A percentile compares a stretch with the other conserved stretches of the same genome.
phyloP scores from a whole-genome alignment of 1,140 invertebrate species.

The Ctenoplectra terminalis region DNA sequence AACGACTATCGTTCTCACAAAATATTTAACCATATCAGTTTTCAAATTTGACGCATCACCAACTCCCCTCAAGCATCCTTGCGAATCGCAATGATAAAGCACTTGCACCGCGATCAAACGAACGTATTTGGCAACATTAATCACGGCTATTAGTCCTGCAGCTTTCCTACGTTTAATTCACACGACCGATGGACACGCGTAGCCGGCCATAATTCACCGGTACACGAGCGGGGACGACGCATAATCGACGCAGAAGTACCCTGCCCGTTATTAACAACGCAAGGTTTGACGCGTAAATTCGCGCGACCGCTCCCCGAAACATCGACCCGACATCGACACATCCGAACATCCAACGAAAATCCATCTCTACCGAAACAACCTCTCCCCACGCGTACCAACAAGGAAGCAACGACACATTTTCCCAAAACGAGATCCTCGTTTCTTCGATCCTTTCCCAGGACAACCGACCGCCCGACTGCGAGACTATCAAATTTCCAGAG shows the following conservation, averaged over 20 bases:
- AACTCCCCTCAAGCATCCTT: neutral
- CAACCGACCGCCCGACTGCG: neutral
- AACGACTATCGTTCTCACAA: no score
- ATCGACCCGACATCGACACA: neutral
- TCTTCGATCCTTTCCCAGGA: neutral
- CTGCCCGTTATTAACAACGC: slow-evolving; percentile 17
- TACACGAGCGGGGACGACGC: neutral
- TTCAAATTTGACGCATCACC: neutral
- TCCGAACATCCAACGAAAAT: neutral
- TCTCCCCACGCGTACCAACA: neutral
- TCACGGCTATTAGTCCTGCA: slow-evolving; percentile 21
- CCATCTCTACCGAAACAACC: neutral
- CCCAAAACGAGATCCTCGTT: neutral
- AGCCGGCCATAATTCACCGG: slow-evolving; percentile 6
- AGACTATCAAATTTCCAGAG: slow-evolving; percentile 29
- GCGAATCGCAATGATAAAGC: no score
- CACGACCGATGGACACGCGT: slow-evolving; percentile 28
- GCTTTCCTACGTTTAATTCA: slow-evolving; percentile 38
- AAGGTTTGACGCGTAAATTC: slow-evolving; percentile 19
- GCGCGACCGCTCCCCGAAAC: slow-evolving; percentile 4
- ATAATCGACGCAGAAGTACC: slow-evolving; percentile 32
- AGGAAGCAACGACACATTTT: neutral
- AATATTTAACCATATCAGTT: neutral
- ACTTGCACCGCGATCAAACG: neutral
- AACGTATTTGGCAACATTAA: slow-evolving; percentile 1